Base-by-base conservation (phyloP, 1,140 invertebrate genomes). In the Delia radicum region DNA sequence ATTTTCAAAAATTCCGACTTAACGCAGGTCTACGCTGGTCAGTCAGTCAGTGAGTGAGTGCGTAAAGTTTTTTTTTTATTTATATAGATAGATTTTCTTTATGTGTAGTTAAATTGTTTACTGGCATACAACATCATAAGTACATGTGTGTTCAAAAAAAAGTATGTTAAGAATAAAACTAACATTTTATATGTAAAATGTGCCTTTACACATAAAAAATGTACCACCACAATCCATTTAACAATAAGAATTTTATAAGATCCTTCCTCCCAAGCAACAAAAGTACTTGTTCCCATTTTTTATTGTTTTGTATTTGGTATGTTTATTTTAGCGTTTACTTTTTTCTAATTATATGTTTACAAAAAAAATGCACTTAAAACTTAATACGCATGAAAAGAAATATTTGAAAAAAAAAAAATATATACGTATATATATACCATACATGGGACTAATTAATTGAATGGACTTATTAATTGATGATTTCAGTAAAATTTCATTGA, bases 81-180 rank as follows among this genome's bases (percentile, higher is more conserved):
- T n/a, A n/a, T n/a, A n/a, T n/a, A n/a, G n/a, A n/a, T n/a, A n/a
- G n/a, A n/a, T n/a, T n/a, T n/a, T n/a, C n/a, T n/a, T n/a, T n/a
- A n/a, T n/a, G n/a, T n/a, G n/a, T n/a, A n/a, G n/a, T n/a, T n/a
- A n/a, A n/a, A n/a, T n/a, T n/a, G n/a, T n/a, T n/a, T n/a, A n/a
- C n/a, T n/a, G n/a, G n/a, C n/a, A n/a, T n/a, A n/a, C n/a, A n/a
- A n/a, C n/a, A n/a, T n/a, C n/a, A n/a, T n/a, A 1, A 10, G 33
- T 13, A 37, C 33, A 37, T 37, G 13, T 37, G 8, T 37, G 33
- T 37, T 37, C n/a, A 69, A 33, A 26, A 29, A 69, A 69, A 69
- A 69, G 65, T 69, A 33, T 69, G 65, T 69, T 69, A 69, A 69
- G 65, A 69, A 69, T 69, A 69, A 69, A 69, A 69, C 65, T 69